These are phyloP conservation scores for Globicephala melas DNA, from an alignment of 2,113 vertebrate genomes.

Conservation along the genomic window DNA sequence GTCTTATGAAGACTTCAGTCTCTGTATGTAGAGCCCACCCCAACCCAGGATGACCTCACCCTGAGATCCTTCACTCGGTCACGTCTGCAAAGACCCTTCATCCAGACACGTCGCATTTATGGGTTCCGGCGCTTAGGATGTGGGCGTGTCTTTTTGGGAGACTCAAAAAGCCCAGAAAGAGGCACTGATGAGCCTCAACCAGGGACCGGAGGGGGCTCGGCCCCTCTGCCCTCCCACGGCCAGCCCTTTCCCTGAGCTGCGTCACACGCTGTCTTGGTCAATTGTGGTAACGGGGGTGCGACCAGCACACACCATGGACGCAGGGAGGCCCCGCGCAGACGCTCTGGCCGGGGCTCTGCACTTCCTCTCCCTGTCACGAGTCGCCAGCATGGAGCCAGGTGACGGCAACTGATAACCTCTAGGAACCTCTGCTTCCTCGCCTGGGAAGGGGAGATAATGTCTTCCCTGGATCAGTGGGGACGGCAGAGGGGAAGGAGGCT, in stretches of 20 bases:
- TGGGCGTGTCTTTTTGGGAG: not conserved
- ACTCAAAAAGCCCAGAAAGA: not conserved
- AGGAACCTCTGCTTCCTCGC: not conserved
- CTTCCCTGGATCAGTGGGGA: not conserved
- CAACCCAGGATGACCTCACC: not conserved
- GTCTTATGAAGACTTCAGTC: not conserved
- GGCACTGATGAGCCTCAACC: not conserved
- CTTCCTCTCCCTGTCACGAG: not conserved
- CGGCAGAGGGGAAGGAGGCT: not conserved
- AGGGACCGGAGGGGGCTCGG: accelerated
- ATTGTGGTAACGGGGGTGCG: accelerated
- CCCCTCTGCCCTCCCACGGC: not conserved
- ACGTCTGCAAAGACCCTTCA: not conserved
- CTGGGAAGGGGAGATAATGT: conserved; percentile 33
- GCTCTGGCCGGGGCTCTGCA: not conserved
- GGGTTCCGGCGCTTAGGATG: not conserved
- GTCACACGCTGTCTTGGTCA: not conserved
- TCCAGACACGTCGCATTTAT: not conserved
- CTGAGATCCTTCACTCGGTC: not conserved
- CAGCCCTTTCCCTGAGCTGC: not conserved
- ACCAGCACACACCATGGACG: accelerated
- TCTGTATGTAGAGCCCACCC: not conserved
- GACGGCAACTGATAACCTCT: not conserved
- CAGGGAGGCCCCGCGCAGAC: not conserved
- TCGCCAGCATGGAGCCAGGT: not conserved